Evolutionary conservation across 2,113 vertebrate genomes (phyloP).

Genomic region (Capra hircus): DNA sequence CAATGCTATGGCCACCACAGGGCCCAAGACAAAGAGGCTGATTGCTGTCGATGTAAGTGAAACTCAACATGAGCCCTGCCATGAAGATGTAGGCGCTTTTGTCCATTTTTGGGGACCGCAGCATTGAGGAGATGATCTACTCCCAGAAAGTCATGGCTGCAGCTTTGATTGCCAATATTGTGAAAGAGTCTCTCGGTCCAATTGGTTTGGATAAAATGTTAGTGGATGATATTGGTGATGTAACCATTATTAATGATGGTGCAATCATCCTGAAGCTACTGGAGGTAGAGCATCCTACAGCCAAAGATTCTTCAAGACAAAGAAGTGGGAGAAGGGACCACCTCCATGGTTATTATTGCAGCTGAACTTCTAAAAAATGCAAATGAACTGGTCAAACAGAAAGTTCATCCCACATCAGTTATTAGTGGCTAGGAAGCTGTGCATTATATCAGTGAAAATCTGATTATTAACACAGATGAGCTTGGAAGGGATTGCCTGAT

Average conservation of each 20-base stretch:
- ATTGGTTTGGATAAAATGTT: conserved; percentile 97
- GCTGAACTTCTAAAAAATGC: conserved; percentile 96
- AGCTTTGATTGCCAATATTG: conserved; percentile 96
- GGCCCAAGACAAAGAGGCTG: no score
- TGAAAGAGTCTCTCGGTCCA: conserved; percentile 97
- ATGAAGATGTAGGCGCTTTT: no score
- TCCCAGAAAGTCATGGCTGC: conserved; percentile 90
- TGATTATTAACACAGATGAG: conserved; percentile 95
- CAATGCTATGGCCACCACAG: no score
- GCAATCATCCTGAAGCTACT: conserved; percentile 96
- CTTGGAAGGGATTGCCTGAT: conserved; percentile 94
- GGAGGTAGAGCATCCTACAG: conserved; percentile 97
- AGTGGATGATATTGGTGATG: conserved; percentile 96
- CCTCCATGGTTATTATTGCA: conserved; percentile 97
- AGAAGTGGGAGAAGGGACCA: conserved; percentile 97
- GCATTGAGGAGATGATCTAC: no score
- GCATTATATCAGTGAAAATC: conserved; percentile 96
- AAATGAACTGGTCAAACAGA: conserved; percentile 97
- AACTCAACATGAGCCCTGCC: no score
- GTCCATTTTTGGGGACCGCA: accelerated
- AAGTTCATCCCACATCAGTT: conserved; percentile 96
- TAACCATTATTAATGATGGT: conserved; percentile 98
- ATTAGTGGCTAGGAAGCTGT: conserved; percentile 98
- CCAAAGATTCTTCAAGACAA: conserved; percentile 96
- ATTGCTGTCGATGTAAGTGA: no score